These are phyloP conservation scores for Chamaetylas fuelleborni DNA, from an alignment of 2,113 vertebrate genomes.

Conservation along the genomic window DNA sequence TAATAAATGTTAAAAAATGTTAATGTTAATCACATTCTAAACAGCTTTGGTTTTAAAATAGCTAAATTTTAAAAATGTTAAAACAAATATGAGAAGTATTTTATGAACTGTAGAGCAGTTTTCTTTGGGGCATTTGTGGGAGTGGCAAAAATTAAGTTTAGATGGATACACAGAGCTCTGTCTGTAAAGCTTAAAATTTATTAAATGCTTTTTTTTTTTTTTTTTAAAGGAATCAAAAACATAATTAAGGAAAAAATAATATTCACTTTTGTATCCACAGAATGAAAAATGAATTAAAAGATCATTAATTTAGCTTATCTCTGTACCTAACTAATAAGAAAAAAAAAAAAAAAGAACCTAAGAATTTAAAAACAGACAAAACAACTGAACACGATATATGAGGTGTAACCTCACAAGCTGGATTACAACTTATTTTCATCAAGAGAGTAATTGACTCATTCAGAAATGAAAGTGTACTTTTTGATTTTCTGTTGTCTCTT, in stretches of 20 bases:
- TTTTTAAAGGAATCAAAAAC: neutral
- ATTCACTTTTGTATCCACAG: neutral
- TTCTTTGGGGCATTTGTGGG: neutral
- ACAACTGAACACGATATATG: neutral
- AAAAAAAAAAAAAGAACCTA: neutral
- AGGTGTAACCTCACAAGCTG: neutral
- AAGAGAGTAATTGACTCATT: neutral
- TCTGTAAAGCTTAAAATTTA: neutral
- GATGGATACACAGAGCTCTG: neutral
- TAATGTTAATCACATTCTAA: neutral
- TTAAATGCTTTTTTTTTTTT: neutral
- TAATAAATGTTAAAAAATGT: neutral
- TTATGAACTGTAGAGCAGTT: neutral
- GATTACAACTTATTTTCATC: neutral
- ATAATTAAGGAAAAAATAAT: neutral
- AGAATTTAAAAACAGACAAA: neutral
- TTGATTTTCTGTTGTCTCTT: neutral
- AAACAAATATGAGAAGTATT: neutral
- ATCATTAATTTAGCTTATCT: neutral
- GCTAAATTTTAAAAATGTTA: neutral
- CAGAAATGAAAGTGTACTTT: neutral
- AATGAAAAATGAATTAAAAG: neutral
- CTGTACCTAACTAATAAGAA: neutral
- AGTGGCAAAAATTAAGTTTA: neutral
- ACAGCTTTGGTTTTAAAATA: neutral